Evolutionary conservation across 2,797 vertebrate genomes (phyloP).

Genomic region (Parauchenoglanis ngamensis): DNA sequence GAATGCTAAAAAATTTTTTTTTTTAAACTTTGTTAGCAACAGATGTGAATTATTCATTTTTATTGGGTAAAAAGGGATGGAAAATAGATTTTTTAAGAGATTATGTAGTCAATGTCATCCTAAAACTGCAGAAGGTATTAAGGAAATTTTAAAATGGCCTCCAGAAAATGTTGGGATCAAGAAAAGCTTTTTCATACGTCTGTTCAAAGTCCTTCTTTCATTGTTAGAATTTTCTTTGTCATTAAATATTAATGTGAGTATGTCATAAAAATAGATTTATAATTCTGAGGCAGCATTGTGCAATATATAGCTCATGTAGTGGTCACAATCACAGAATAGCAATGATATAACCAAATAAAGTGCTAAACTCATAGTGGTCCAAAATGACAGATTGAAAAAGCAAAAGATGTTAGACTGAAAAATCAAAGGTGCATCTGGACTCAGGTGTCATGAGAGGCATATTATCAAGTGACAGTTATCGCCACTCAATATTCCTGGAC

Average conservation of each 20-base stretch:
- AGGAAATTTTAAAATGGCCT: neutral
- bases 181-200: neutral
- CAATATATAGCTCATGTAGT: neutral
- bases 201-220: neutral
- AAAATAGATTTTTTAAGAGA: neutral
- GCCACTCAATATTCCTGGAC: constrained; percentile 3
- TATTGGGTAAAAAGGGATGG: neutral
- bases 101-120: neutral
- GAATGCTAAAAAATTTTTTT: no score
- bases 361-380: neutral
- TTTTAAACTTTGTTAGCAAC: neutral
- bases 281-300: neutral
- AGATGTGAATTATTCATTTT: neutral
- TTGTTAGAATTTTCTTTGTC: neutral
- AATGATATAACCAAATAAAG: neutral
- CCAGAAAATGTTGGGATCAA: neutral
- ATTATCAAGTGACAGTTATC: constrained; percentile 22
- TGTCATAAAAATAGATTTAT: neutral
- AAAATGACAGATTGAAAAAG: constrained; percentile 12
- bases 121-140: neutral
- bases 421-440: neutral
- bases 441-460: constrained; percentile 9
- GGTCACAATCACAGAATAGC: neutral
- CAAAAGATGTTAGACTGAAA: neutral
- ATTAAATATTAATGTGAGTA: neutral